Evolutionary conservation across 2,113 vertebrate genomes (phyloP), one percentile per base, ranked within the genome.

Genomic region (Columba janthina): DNA sequence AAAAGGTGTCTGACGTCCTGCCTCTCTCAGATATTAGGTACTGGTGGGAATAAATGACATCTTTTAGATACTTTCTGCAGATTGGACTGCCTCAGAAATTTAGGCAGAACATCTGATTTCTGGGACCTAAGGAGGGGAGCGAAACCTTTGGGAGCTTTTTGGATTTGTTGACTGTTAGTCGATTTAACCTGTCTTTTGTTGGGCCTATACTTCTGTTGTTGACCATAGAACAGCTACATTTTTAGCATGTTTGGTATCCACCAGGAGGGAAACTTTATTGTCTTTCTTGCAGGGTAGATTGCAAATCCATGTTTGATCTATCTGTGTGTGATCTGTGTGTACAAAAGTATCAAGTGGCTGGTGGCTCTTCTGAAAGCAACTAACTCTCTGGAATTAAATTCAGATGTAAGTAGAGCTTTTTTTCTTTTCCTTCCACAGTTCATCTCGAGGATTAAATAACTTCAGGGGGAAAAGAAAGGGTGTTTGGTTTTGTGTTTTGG

Each of bases 351-450:
- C 12, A 4, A 12, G 24, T 53, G 42, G 31, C 78, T 48, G 34
- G 28, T 21, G 38, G 44, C 54, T 67, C 20, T 51, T 61, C 46
- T 57, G 77, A 82, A 78, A 51, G 46, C 54, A 76, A 3, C 11
- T 14, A 10, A 22, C 25, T 31, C 36, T 50, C 61, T 74, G 44
- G 40, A 82, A 32, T 44, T 22, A 58, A 70, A 58, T 69, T 60
- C 57, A 53, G 54, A n/a, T 69, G 48, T 46, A 76, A 75, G 7
- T 26, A 79, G 12, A 71, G 31, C 4, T 54, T n/a, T 38, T 3
- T n/a, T n/a, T 14, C 8, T 1, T 2, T 1, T 36, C 12, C 31
- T 57, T 72, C 10, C 6, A 3, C 50, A 8, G 11, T 82, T 64
- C 4, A 4, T 46, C 21, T 71, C 42, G 42, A 73, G 12, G 11